Conservation (phyloP, 1,140 invertebrate species). For the Aphelinus certus region DNA sequence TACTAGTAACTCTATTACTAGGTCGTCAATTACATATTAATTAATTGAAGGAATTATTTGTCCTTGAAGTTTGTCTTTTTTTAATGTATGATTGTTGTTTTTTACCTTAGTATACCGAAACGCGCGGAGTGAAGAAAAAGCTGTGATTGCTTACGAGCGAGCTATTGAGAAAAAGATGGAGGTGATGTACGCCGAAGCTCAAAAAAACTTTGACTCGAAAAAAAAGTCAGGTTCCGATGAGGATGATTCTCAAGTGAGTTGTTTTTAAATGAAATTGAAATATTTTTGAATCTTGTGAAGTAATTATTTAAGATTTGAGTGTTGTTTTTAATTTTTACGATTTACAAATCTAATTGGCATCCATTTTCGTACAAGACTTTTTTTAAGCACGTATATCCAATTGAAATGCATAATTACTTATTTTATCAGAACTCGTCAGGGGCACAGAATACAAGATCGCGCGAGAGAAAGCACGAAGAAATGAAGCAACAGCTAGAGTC, state of each 20-base stretch:
- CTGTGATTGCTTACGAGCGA: slow-evolving; percentile 49
- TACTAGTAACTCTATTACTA: too few relatives aligned
- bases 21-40: too few relatives aligned
- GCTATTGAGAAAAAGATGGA: slow-evolving; percentile 51
- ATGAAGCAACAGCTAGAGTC: slow-evolving; percentile 50
- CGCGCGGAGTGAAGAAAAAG: slow-evolving; percentile 63
- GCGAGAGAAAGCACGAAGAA: slow-evolving; percentile 45
- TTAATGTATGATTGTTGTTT: slow-evolving; percentile 31
- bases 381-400: not conserved
- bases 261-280: slow-evolving; percentile 23
- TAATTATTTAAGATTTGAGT: not conserved
- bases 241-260: slow-evolving; percentile 31
- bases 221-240: slow-evolving; percentile 24
- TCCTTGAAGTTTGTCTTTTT: slow-evolving; percentile 33
- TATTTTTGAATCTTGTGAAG: not conserved
- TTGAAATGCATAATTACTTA: slow-evolving; percentile 12
- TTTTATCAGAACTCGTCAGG: not conserved
- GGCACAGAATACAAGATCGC: slow-evolving; percentile 16
- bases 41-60: too few relatives aligned
- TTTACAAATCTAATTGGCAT: slow-evolving; percentile 18
- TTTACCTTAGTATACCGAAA: slow-evolving; percentile 65
- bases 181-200: slow-evolving; percentile 50
- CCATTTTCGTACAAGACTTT: slow-evolving; percentile 22
- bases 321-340: not conserved
- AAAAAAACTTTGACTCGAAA: slow-evolving; percentile 46